These are phyloP conservation scores for Steinernema hermaphroditum DNA, from an alignment of 2,888 invertebrate genomes.

Conservation along the genomic window DNA sequence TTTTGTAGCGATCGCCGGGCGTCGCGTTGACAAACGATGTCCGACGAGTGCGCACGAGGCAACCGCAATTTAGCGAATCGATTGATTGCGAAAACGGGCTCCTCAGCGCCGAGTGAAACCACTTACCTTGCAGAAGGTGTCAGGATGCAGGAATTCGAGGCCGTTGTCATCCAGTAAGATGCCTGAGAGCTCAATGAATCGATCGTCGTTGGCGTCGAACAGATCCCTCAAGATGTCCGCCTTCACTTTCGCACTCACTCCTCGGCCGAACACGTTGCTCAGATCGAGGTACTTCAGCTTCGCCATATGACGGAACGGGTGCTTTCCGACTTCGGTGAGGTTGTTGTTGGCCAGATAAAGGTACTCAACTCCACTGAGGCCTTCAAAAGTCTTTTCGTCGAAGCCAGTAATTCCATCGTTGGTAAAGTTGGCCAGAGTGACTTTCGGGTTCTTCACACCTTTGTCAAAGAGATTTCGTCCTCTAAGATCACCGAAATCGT, in stretches of 20 bases:
- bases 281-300: conserved; percentile 45
- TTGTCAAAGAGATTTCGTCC: conserved; percentile 37
- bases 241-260: conserved; percentile 31
- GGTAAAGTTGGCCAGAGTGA: conserved; percentile 45
- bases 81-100: neutral
- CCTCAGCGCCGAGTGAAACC: neutral
- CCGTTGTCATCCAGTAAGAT: conserved; percentile 43
- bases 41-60: neutral
- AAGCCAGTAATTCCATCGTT: conserved; percentile 46
- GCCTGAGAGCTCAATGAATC: conserved; percentile 43
- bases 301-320: conserved; percentile 36
- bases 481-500: conserved; percentile 38
- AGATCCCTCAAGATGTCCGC: conserved; percentile 38
- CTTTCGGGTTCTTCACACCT: conserved; percentile 34
- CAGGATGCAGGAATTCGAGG: conserved; percentile 41
- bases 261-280: conserved; percentile 42
- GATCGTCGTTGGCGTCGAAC: conserved; percentile 40
- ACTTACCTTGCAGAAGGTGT: conserved; percentile 47
- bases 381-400: conserved; percentile 48
- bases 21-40: neutral
- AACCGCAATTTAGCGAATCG: neutral
- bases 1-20: neutral
- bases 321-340: conserved; percentile 36
- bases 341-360: conserved; percentile 46
- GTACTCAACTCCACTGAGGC: conserved; percentile 45